These are phyloP conservation scores for Myripristis murdjan DNA, from an alignment of 2,797 vertebrate genomes.

Conservation along the genomic window DNA sequence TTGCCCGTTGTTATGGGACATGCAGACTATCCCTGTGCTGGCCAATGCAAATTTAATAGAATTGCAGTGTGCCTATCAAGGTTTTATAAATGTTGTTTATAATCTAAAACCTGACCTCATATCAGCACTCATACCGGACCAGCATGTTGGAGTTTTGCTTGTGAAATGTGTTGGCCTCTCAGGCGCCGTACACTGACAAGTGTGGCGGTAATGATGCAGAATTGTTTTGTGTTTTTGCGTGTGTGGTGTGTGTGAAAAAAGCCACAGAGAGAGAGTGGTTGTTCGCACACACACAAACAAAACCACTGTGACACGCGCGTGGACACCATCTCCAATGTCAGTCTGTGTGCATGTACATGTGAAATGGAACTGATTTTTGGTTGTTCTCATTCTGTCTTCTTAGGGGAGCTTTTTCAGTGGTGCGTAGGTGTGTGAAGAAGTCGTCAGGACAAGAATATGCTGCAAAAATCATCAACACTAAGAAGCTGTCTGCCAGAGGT, in stretches of 20 bases:
- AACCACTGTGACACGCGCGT: conserved; percentile 47
- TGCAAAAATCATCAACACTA: conserved; percentile 99
- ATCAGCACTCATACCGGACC: conserved; percentile 17
- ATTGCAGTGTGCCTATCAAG: conserved; percentile 40
- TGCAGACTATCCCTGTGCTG: conserved; percentile 20
- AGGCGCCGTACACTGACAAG: conserved; percentile 13
- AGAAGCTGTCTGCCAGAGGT: conserved; percentile 99
- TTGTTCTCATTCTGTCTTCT: conserved; percentile 67
- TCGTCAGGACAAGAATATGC: conserved; percentile 98
- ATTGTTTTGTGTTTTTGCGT: conserved; percentile 25
- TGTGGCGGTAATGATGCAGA: conserved; percentile 39
- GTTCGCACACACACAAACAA: conserved; percentile 48
- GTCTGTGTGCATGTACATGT: conserved; percentile 35
- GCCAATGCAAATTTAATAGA: conserved; percentile 50
- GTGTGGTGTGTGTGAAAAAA: too few species aligned
- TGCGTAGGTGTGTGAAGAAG: conserved; percentile 99
- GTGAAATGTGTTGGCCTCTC: conserved; percentile 14
- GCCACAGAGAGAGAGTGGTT: background rate
- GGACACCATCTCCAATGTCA: conserved; percentile 63
- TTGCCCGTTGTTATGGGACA: conserved; percentile 32
- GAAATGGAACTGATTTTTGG: conserved; percentile 74
- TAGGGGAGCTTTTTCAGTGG: conserved; percentile 99
- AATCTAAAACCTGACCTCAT: conserved; percentile 35
- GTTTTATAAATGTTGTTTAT: conserved; percentile 38
- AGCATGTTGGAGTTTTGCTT: conserved; percentile 17